These are phyloP conservation scores for Drosophila testacea DNA, from an alignment of 2,888 invertebrate genomes.

Conservation along the genomic window DNA sequence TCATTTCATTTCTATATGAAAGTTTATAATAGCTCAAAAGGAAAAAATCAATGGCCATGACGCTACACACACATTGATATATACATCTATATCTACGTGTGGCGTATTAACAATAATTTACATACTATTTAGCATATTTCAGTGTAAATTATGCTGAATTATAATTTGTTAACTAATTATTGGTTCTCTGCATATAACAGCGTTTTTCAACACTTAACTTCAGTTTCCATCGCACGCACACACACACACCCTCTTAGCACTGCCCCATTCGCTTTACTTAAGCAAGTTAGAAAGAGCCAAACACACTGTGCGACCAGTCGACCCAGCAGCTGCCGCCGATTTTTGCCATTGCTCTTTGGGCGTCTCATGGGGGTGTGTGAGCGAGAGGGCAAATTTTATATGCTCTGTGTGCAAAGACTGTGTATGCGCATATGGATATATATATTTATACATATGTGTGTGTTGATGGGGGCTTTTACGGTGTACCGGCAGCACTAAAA, in stretches of 20 bases:
- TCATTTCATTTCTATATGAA: conserved; percentile 56
- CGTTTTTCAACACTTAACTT: conserved; percentile 65
- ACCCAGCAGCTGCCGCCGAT: conserved; percentile 54
- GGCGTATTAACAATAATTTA: conserved; percentile 47
- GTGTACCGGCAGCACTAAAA: conserved; percentile 67
- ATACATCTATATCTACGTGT: conserved; percentile 1
- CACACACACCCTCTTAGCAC: conserved; percentile 58
- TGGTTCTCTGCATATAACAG: conserved; percentile 40
- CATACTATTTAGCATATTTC: conserved; percentile 38
- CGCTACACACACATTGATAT: conserved; percentile 42
- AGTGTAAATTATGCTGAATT: conserved; percentile 65
- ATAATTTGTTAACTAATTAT: conserved; percentile 72
- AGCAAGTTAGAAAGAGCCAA: conserved; percentile 61
- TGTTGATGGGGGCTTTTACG: conserved; percentile 63
- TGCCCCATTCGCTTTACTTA: conserved; percentile 63
- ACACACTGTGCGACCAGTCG: conserved; percentile 40
- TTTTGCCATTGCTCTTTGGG: conserved; percentile 46
- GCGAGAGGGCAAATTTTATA: conserved; percentile 55
- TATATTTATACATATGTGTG: conserved; percentile 35
- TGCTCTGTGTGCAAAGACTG: conserved; percentile 29
- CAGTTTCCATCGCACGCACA: conserved; percentile 52
- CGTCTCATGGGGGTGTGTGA: conserved; percentile 48
- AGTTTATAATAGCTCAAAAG: conserved; percentile 53
- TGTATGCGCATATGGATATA: conserved; percentile 21
- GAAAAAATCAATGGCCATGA: conserved; percentile 82